Conservation (phyloP, 2,113 vertebrate species). For the Propithecus coquereli region DNA sequence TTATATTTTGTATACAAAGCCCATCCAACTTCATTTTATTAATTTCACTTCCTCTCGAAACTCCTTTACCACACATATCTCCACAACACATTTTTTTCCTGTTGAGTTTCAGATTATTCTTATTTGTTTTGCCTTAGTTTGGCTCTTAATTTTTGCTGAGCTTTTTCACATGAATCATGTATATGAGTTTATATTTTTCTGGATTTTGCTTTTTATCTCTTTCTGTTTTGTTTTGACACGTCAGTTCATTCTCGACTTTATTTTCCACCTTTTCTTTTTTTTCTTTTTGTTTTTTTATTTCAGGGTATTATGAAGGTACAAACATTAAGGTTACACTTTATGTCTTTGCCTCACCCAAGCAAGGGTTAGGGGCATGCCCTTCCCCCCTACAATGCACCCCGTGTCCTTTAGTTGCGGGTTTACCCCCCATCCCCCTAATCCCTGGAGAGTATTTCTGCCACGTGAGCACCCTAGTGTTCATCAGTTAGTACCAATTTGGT, state of each 20-base stretch:
- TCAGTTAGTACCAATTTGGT: too few relatives aligned
- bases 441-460: too few relatives aligned
- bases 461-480: too few relatives aligned
- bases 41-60: neutral
- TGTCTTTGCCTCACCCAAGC: too few relatives aligned
- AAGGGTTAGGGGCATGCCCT: too few relatives aligned
- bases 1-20: neutral
- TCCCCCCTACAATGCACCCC: too few relatives aligned
- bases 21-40: neutral
- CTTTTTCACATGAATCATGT: neutral
- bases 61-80: neutral
- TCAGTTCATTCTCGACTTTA: constrained; percentile 1
- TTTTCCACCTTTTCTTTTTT: neutral
- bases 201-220: neutral
- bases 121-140: constrained; percentile 11
- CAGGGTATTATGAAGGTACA: too few relatives aligned
- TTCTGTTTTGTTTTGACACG: neutral
- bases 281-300: neutral
- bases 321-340: too few relatives aligned
- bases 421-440: too few relatives aligned
- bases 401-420: too few relatives aligned
- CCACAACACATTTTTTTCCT: neutral
- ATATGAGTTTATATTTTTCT: neutral
- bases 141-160: neutral
- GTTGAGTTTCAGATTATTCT: neutral